Evolutionary conservation across 2,888 invertebrate genomes (phyloP).

Genomic region (Amphipyra berbera): DNA sequence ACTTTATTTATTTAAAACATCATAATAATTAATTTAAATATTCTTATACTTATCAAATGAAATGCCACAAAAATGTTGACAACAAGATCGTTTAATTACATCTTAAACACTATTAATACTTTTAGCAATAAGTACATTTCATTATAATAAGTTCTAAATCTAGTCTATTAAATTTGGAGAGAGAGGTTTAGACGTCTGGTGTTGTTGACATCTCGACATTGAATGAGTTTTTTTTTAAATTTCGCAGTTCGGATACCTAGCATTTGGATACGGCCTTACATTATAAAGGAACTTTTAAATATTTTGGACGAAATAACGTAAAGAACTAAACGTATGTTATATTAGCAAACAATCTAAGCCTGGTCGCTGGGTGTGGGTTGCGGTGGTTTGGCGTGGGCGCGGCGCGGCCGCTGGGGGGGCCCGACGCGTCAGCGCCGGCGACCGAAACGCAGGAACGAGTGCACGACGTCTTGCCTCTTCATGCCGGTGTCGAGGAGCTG

Average conservation of each 20-base stretch:
- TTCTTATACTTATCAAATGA: constrained; percentile 80
- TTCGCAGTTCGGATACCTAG: constrained; percentile 71
- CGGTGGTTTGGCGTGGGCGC: constrained; percentile 49
- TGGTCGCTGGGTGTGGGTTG: constrained; percentile 62
- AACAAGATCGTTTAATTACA: constrained; percentile 81
- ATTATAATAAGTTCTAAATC: constrained; percentile 68
- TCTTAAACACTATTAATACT: constrained; percentile 82
- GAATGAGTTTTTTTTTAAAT: constrained; percentile 49
- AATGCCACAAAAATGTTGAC: constrained; percentile 85
- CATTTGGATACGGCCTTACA: constrained; percentile 53
- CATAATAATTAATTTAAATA: constrained; percentile 79
- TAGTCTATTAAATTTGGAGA: constrained; percentile 76
- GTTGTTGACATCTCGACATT: constrained; percentile 49
- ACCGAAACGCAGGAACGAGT: constrained; percentile 97
- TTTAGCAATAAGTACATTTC: constrained; percentile 78
- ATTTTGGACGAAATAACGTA: constrained; percentile 84
- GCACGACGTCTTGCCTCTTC: constrained; percentile 96
- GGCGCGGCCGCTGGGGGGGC: constrained; percentile 57
- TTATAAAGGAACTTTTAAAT: constrained; percentile 73
- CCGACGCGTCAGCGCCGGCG: constrained; percentile 91
- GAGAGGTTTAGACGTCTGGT: constrained; percentile 74
- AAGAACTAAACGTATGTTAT: constrained; percentile 57
- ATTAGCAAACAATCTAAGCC: constrained; percentile 60
- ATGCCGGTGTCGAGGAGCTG: constrained; percentile 91
- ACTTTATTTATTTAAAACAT: constrained; percentile 87